Percentiles rank a stretch among this genome's conserved stretches.
phyloP scores from a whole-genome alignment of 2,888 invertebrate species.

The Lithophane ornitopus region DNA sequence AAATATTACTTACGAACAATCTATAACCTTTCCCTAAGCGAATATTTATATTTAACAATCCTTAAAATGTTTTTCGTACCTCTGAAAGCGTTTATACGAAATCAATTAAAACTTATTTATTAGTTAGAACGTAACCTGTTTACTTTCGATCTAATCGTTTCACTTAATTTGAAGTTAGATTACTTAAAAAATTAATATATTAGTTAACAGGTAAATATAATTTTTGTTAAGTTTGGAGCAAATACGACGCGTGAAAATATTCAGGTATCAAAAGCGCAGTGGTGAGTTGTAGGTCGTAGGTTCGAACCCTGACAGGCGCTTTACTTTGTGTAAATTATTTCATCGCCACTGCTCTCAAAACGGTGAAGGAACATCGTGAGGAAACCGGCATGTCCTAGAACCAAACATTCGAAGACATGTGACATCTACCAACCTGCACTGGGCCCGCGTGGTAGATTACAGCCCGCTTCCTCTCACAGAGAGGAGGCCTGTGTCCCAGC shows the following conservation, averaged over 20 bases:
- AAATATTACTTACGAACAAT: not conserved
- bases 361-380: no score
- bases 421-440: no score
- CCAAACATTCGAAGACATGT: no score
- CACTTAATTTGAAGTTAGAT: slow-evolving; percentile 61
- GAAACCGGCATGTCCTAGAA: no score
- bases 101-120: slow-evolving; percentile 68
- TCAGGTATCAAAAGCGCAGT: no score
- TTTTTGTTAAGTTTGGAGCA: not conserved
- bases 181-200: slow-evolving; percentile 47
- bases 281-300: no score
- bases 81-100: slow-evolving; percentile 36
- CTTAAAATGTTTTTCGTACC: not conserved
- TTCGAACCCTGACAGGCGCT: no score
- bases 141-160: slow-evolving; percentile 54
- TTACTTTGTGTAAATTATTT: no score
- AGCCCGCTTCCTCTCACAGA: no score
- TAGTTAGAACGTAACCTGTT: slow-evolving; percentile 53
- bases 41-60: not conserved
- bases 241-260: not conserved
- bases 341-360: no score
- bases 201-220: slow-evolving; percentile 21
- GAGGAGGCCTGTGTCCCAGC: no score
- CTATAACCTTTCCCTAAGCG: not conserved
- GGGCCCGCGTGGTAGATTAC: no score